phyloP scores from a whole-genome alignment of 2,888 invertebrate genomes.

The Darwinula stevensoni region DNA sequence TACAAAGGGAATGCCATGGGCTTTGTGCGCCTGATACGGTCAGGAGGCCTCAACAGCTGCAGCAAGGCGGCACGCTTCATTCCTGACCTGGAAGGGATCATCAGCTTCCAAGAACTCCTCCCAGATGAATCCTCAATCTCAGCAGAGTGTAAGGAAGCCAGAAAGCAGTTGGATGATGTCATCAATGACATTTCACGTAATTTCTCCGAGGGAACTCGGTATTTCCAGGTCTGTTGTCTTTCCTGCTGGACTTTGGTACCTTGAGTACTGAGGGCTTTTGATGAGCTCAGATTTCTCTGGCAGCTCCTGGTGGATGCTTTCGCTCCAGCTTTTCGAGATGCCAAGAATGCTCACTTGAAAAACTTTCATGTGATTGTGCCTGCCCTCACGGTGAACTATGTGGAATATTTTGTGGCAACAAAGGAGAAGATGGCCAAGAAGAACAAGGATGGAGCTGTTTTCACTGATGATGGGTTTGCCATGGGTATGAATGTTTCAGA shows the following conservation, averaged over 20 bases:
- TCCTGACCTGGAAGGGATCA: slow-evolving; percentile 34
- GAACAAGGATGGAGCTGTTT: slow-evolving; percentile 53
- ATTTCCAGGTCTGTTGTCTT: slow-evolving; percentile 27
- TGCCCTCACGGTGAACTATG: slow-evolving; percentile 69
- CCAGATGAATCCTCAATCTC: slow-evolving; percentile 24
- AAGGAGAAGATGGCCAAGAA: slow-evolving; percentile 81
- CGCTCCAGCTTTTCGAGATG: slow-evolving; percentile 52
- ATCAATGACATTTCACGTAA: slow-evolving; percentile 46
- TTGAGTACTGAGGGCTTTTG: slow-evolving; percentile 3
- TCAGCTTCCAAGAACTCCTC: slow-evolving; percentile 30
- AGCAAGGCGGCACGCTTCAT: slow-evolving; percentile 70
- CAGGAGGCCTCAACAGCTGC: slow-evolving; percentile 72
- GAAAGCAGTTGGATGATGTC: slow-evolving; percentile 41
- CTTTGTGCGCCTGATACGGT: slow-evolving; percentile 70
- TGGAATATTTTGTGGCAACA: slow-evolving; percentile 66
- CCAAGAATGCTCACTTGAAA: slow-evolving; percentile 57
- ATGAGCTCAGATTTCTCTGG: slow-evolving; percentile 9
- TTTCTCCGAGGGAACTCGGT: slow-evolving; percentile 63
- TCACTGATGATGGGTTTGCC: slow-evolving; percentile 94
- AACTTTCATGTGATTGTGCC: slow-evolving; percentile 83
- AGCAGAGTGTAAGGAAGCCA: slow-evolving; percentile 28
- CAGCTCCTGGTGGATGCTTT: slow-evolving; percentile 77
- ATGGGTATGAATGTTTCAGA: slow-evolving; percentile 31
- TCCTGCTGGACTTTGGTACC: too few relatives aligned
- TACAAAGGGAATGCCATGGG: slow-evolving; percentile 85